Evolutionary conservation across 2,113 vertebrate genomes (phyloP).

Genomic region (Cichladusa arquata): DNA sequence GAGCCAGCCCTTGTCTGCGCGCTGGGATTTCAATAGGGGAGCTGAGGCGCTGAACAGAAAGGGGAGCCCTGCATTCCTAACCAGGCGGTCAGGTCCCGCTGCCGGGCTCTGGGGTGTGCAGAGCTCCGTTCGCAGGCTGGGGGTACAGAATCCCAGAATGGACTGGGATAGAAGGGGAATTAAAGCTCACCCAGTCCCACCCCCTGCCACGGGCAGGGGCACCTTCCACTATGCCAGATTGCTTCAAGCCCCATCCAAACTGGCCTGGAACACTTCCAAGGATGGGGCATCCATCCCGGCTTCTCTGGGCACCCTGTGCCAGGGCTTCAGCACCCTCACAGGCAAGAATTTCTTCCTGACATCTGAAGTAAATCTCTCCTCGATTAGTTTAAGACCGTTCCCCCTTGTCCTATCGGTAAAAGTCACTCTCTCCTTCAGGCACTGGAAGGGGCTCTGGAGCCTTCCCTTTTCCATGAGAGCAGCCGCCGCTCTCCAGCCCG

Average conservation of each 20-base stretch:
- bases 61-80: accelerated
- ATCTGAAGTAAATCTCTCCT: neutral
- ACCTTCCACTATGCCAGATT: neutral
- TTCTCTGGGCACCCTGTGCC: neutral
- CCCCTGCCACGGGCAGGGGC: neutral
- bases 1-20: accelerated
- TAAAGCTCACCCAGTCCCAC: accelerated
- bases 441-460: neutral
- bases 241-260: neutral
- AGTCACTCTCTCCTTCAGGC: neutral
- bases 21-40: neutral
- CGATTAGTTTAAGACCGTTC: neutral
- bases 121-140: neutral
- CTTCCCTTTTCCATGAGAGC: neutral
- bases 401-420: neutral
- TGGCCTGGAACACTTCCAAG: too few species aligned
- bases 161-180: neutral
- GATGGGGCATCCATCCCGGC: neutral
- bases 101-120: neutral
- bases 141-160: neutral
- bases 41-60: neutral
- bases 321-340: accelerated
- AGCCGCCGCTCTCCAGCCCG: neutral
- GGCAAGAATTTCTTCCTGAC: neutral
- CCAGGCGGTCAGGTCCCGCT: accelerated